Base-by-base conservation (phyloP, 1,140 invertebrate species). In the Himalopsyche phryganea region DNA sequence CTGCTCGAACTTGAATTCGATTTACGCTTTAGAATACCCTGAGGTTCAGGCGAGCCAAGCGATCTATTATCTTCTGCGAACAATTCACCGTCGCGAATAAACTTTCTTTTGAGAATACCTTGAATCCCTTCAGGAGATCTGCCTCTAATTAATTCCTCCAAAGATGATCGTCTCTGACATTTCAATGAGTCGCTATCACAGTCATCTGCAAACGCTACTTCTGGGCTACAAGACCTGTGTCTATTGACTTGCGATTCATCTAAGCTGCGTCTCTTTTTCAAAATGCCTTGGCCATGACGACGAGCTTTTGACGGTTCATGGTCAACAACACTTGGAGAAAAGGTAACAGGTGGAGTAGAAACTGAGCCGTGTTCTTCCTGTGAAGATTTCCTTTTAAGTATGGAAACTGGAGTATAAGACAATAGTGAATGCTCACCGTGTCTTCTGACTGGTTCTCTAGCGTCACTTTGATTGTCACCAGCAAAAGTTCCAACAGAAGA, bases 191-290 rank as follows among this genome's bases (percentile, higher is more conserved):
- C 83, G 5, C 74, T 69, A 50, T 77, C 80, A 65, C 81, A 69
- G 47, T 78, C 80, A 65, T 82, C 80, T 32, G 77, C 79, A 63
- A 80, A 80, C 13, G 79, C 79, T 33, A 85, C 80, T 65, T 87
- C 85, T 0, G 85, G 85, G 57, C 85, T 87, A 65, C 83, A 84
- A 56, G 84, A 86, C 46, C 84, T 75, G 52, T 84, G 79, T 47
- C 84, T 76, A 52, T 85, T 75, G 41, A 87, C 85, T 70, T 86
- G 85, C 2, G 83, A 86, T 67, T 91, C 89, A 66, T 91, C 89
- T 50, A 90, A 74, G 65, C 87, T 90, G 49, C 87, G 81, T 40
- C 87, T 79, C 72, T 91, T 91, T 67, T 92, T 91, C 38, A 91
- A 73, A 66, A 91, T 92, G 40, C 88, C 88, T 67, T 86, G 84